Evolutionary conservation across 2,797 vertebrate genomes (phyloP), one percentile per base, ranked within the genome.

Genomic region (Allobates femoralis): DNA sequence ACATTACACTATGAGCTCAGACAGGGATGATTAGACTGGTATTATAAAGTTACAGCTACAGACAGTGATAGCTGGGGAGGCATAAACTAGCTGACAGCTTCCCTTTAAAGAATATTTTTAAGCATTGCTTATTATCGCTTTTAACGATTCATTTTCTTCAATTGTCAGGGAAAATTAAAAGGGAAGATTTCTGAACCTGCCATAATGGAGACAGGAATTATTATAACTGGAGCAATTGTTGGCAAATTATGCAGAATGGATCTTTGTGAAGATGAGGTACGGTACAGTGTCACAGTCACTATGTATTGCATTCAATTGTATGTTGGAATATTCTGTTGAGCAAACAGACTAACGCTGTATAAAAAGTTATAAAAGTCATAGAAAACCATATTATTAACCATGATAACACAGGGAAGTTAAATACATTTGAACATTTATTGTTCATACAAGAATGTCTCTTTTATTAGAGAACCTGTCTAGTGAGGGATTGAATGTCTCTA

Each of bases 181-280:
- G 73, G 88, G 30, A 91, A 90, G 89, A 79, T 89, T 23, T 21
- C 89, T 71, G 69, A 62, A 0, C 62, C 86, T 0, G 88, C 88
- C n/a, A 50, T 91, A 62, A 81, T 78, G 83, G 90, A 94, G 78
- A 91, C 91, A 0, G 92, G 91, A 1, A 62, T 90, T 32, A 0
- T 92, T 12, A 88, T 90, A 0, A 6, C 90, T 26, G 93, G 93
- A 62, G 87, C 92, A 1, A 85, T 94, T 56, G 64, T 93, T 0
- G 89, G 92, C 89, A 94, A 93, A 74, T 69, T 94, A 86, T 94
- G 93, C 85, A 91, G 16, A 81, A 91, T 92, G 89, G 62, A 89
- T n/a, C 88, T 92, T 4, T 93, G 93, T 41, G 87, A 69, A 2
- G 81, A 92, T 4, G 75, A 92, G 92, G 93, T 94, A 30, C 15